Conservation (phyloP, 2,797 vertebrate genomes). For the Notolabrus celidotus region DNA sequence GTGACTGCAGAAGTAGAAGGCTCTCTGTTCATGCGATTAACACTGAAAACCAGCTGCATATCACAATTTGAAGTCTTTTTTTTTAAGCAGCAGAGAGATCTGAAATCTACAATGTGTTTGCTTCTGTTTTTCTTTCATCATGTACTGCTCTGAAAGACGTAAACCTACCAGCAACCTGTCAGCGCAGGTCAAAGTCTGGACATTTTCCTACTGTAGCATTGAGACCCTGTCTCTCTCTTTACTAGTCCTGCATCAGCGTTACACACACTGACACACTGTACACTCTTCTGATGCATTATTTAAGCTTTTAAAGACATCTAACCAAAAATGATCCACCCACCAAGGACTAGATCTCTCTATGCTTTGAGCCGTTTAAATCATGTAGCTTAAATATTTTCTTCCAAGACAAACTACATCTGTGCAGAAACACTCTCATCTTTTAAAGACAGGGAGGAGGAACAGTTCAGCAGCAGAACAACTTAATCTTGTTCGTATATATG, state of each 20-base stretch:
- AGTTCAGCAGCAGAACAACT: not conserved
- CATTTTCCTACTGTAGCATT: slow-evolving; percentile 73
- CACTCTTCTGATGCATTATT: slow-evolving; percentile 44
- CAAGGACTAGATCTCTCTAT: slow-evolving; percentile 57
- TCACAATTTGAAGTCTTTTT: not conserved
- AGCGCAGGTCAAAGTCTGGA: slow-evolving; percentile 59
- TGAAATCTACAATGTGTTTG: slow-evolving; percentile 21
- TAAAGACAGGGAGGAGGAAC: slow-evolving; percentile 19
- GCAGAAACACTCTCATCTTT: slow-evolving; percentile 28
- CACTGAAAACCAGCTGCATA: not conserved
- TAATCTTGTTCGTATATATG: not conserved
- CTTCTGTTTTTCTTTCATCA: slow-evolving; percentile 15
- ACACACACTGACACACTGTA: slow-evolving; percentile 38
- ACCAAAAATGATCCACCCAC: slow-evolving; percentile 61
- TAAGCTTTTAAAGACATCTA: slow-evolving; percentile 49
- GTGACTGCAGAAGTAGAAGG: slow-evolving; percentile 5
- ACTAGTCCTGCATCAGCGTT: slow-evolving; percentile 57
- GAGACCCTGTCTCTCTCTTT: slow-evolving; percentile 57
- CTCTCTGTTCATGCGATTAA: slow-evolving; percentile 3
- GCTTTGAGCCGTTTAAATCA: slow-evolving; percentile 61
- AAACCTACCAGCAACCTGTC: slow-evolving; percentile 59
- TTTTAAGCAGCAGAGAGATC: slow-evolving; percentile 17
- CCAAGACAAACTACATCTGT: slow-evolving; percentile 48
- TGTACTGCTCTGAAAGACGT: slow-evolving; percentile 31
- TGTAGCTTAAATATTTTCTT: slow-evolving; percentile 74